These are phyloP conservation scores for Heliconius himera DNA, from an alignment of 1,140 invertebrate genomes.

Conservation along the genomic window DNA sequence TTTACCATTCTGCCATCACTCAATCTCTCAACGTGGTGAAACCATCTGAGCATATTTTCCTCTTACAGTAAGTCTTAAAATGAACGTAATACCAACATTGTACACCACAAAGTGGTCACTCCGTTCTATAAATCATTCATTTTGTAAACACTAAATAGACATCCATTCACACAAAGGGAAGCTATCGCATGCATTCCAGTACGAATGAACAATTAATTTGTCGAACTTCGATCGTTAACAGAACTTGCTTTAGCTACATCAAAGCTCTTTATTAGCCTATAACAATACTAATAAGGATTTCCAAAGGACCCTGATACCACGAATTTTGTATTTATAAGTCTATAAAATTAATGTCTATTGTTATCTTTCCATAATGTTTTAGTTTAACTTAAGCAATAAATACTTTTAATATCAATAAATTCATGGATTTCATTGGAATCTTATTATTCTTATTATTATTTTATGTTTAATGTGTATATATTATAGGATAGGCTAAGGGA, in stretches of 20 bases:
- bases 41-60: too few relatives aligned
- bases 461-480: too few relatives aligned
- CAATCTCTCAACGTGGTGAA: too few relatives aligned
- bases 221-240: constrained; percentile 23
- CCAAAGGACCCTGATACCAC: neutral
- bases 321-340: neutral
- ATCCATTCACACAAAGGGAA: neutral
- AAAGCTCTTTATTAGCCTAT: neutral
- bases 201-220: constrained; percentile 10
- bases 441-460: too few relatives aligned
- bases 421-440: too few relatives aligned
- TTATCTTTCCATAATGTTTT: too few relatives aligned
- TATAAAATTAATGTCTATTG: too few relatives aligned
- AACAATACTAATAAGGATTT: neutral
- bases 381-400: too few relatives aligned
- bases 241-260: neutral
- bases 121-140: neutral
- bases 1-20: too few relatives aligned
- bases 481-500: neutral
- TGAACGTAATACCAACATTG: neutral
- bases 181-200: neutral
- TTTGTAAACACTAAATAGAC: neutral
- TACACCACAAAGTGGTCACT: neutral
- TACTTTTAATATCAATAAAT: too few relatives aligned
- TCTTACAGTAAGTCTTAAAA: neutral